Evolutionary conservation across 1,140 invertebrate genomes (phyloP).

Genomic region (Zaprionus camerounensis): DNA sequence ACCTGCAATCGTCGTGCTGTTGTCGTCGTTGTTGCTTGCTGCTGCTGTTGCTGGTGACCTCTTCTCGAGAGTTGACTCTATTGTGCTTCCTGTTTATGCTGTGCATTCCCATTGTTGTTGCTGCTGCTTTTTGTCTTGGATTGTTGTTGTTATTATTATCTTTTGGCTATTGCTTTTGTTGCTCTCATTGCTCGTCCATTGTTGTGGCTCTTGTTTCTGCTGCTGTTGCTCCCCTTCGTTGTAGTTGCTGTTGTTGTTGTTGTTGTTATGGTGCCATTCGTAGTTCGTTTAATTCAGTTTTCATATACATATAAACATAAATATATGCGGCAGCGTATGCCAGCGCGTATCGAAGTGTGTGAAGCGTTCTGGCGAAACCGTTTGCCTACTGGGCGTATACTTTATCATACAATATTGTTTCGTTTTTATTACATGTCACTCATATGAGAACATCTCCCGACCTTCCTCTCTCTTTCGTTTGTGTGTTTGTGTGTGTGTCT

Average conservation of each 20-base stretch:
- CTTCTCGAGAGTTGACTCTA: conserved; percentile 79
- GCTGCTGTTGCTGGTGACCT: conserved; percentile 65
- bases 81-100: conserved; percentile 80
- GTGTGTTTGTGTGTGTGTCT: conserved; percentile 37
- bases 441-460: conserved; percentile 59
- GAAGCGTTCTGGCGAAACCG: conserved; percentile 40
- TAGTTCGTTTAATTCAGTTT: conserved; percentile 82
- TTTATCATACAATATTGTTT: conserved; percentile 82
- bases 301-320: conserved; percentile 65
- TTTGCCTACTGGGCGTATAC: conserved; percentile 80
- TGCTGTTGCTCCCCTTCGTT: conserved; percentile 14
- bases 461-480: conserved; percentile 44
- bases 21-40: conserved; percentile 26
- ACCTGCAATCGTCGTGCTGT: conserved; percentile 46
- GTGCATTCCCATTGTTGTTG: conserved; percentile 63
- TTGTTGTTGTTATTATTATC: conserved; percentile 70
- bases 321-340: conserved; percentile 18
- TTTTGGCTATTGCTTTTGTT: conserved; percentile 79
- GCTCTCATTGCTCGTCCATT: conserved; percentile 55
- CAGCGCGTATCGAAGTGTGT: conserved; percentile 26
- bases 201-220: conserved; percentile 39
- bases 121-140: conserved; percentile 53
- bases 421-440: conserved; percentile 82
- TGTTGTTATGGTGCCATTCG: conserved; percentile 77
- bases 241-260: conserved; percentile 33